Evolutionary conservation across 2,888 invertebrate species (phyloP).

Genomic region (Lydus trimaculatus): DNA sequence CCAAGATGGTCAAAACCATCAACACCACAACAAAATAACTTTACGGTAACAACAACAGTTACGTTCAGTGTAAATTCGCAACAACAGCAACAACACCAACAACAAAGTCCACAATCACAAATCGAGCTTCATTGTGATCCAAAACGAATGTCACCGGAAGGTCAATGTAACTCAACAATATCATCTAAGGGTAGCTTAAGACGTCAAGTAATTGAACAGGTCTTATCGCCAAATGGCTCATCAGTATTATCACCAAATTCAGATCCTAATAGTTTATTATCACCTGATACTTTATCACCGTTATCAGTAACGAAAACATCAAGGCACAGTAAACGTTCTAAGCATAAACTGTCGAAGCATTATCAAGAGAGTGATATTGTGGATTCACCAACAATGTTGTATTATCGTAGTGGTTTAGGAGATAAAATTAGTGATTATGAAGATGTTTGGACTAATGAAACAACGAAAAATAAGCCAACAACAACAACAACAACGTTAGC

Average conservation of each 20-base stretch:
- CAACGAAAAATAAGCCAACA: slow-evolving; percentile 48
- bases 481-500: slow-evolving; percentile 39
- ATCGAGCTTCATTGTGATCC: slow-evolving; percentile 61
- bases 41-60: slow-evolving; percentile 86
- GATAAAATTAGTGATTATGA: slow-evolving; percentile 96
- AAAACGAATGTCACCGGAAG: slow-evolving; percentile 76
- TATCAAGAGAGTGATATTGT: slow-evolving; percentile 84
- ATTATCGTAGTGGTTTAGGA: slow-evolving; percentile 85
- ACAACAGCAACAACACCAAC: slow-evolving; percentile 44
- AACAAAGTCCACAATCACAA: slow-evolving; percentile 26
- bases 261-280: slow-evolving; percentile 60
- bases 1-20: slow-evolving; percentile 85
- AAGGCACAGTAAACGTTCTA: slow-evolving; percentile 57
- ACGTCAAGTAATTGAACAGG: slow-evolving; percentile 58
- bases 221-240: slow-evolving; percentile 51
- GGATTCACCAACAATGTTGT: slow-evolving; percentile 81
- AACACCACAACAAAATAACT: slow-evolving; percentile 69
- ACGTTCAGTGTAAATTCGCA: slow-evolving; percentile 79
- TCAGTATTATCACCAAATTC: slow-evolving; percentile 59
- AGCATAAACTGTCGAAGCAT: slow-evolving; percentile 73
- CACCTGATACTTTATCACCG: slow-evolving; percentile 59
- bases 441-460: slow-evolving; percentile 82
- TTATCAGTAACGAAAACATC: slow-evolving; percentile 65
- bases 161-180: slow-evolving; percentile 69
- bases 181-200: slow-evolving; percentile 74